Evolutionary conservation across 53 echinoderm and acorn worm genomes (phyloP).

Genomic region (Crossaster papposus): DNA sequence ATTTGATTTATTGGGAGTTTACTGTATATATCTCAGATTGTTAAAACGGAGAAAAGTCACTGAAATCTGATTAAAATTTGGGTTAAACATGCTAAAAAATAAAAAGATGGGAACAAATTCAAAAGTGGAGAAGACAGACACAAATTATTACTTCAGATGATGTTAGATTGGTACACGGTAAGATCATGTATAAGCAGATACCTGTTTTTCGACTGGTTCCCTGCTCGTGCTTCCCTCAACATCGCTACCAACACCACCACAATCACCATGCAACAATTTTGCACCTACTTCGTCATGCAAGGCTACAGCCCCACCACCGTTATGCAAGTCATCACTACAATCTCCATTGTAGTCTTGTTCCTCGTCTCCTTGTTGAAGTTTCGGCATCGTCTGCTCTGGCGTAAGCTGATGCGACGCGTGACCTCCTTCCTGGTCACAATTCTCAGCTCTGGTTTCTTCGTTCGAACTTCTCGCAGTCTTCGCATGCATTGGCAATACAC

Average conservation of each 20-base stretch:
- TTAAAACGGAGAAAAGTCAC: no score
- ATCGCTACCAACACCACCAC: conserved; percentile 2
- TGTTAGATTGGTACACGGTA: background rate
- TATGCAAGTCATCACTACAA: background rate
- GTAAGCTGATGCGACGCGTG: background rate
- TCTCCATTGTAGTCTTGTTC: background rate
- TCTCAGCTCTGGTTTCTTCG: background rate
- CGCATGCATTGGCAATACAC: conserved; percentile 10
- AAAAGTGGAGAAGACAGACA: background rate
- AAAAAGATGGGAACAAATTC: background rate
- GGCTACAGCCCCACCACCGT: background rate
- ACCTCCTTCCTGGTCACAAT: background rate
- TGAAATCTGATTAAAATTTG: no score
- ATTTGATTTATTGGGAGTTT: no score
- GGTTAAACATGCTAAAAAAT: background rate
- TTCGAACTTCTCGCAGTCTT: background rate
- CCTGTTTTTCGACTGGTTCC: conserved; percentile 13
- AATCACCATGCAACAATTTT: conserved; percentile 47
- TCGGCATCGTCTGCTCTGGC: background rate
- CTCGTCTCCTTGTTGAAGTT: background rate
- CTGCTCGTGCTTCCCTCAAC: background rate
- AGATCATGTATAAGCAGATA: conserved; percentile 4
- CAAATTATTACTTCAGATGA: no score
- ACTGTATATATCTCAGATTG: no score
- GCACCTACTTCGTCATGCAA: background rate